These are phyloP conservation scores for Phyllopteryx taeniolatus DNA, from an alignment of 2,113 vertebrate genomes.

Conservation along the genomic window DNA sequence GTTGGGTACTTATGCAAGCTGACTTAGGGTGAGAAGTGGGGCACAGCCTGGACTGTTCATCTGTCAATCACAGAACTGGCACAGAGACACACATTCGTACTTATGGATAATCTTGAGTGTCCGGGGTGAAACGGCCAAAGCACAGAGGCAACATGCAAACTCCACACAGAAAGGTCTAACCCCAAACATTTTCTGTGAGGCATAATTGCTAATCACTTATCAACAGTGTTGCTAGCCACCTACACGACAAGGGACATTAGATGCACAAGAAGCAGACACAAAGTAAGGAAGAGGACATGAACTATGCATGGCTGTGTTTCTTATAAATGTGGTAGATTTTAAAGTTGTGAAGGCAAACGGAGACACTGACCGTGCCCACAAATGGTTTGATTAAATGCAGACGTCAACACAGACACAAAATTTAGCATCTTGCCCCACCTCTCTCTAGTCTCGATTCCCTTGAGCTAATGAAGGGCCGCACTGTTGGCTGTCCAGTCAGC, in stretches of 20 bases:
- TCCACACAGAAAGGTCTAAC: neutral
- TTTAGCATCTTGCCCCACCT: conserved; percentile 58
- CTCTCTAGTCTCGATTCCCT: conserved; percentile 44
- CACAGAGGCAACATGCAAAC: neutral
- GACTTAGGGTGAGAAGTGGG: neutral
- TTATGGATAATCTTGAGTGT: neutral
- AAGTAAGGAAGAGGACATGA: conserved; percentile 33
- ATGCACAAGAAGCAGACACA: conserved; percentile 10
- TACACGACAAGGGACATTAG: neutral
- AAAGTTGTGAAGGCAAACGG: conserved; percentile 46
- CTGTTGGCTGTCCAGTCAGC: conserved; percentile 64
- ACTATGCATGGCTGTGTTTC: conserved; percentile 12
- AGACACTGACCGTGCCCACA: conserved; percentile 30
- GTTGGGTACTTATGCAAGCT: no score
- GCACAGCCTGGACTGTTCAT: neutral
- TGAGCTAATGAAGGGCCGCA: conserved; percentile 73
- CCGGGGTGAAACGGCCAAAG: no score
- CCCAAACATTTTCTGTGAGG: neutral
- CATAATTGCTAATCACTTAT: neutral
- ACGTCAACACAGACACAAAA: conserved; percentile 72
- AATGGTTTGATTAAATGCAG: conserved; percentile 72
- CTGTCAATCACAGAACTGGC: neutral
- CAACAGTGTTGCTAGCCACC: neutral
- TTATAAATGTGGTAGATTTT: conserved; percentile 39
- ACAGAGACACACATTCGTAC: neutral